Percentiles rank a stretch among this genome's conserved stretches.
These are phyloP conservation scores for Colaptes auratus DNA, from an alignment of 2,113 vertebrate genomes.

Conservation along the genomic window DNA sequence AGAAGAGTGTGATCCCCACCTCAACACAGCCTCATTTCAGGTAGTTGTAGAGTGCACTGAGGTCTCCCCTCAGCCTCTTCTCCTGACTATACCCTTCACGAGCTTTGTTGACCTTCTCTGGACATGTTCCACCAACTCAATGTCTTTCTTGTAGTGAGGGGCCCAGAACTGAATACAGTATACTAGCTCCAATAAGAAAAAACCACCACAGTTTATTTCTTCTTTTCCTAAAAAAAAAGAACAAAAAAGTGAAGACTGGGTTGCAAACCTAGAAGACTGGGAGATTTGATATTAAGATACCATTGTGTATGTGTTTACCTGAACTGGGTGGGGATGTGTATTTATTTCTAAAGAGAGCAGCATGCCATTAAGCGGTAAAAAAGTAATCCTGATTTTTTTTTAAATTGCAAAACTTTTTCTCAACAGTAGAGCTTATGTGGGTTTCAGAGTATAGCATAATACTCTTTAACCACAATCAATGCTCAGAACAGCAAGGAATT, in stretches of 20 bases:
- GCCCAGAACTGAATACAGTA: too few species aligned
- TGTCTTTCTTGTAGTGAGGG: too few species aligned
- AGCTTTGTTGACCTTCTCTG: too few species aligned
- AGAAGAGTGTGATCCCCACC: too few species aligned
- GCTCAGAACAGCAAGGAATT: not conserved
- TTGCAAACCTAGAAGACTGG: not conserved
- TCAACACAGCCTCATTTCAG: too few species aligned
- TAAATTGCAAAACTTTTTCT: not conserved
- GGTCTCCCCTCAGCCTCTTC: too few species aligned
- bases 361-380: not conserved
- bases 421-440: not conserved
- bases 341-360: not conserved
- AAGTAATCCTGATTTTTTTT: not conserved
- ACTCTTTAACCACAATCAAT: not conserved
- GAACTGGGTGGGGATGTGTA: not conserved
- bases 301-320: accelerated
- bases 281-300: not conserved
- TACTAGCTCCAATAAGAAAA: not conserved
- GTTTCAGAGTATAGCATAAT: not conserved
- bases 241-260: not conserved
- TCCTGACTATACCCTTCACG: too few species aligned
- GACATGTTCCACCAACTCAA: too few species aligned
- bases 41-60: too few species aligned
- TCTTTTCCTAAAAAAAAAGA: not conserved
- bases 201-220: not conserved